phyloP scores from a whole-genome alignment of 1,140 invertebrate genomes.

The Macrotrachela quadricornifera region DNA sequence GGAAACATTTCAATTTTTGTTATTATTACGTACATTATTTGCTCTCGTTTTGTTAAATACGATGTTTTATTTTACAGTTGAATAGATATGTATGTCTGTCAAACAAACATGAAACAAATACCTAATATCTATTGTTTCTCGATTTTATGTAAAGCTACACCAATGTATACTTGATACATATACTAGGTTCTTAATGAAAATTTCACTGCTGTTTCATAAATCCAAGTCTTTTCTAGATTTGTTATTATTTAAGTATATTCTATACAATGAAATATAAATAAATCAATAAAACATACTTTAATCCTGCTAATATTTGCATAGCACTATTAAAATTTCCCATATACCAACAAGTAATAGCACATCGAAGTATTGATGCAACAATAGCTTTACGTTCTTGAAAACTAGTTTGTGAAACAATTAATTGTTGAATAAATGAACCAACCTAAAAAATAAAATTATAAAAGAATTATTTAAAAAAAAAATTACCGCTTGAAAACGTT shows the following conservation, averaged over 20 bases:
- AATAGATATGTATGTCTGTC: too few relatives aligned
- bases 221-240: too few relatives aligned
- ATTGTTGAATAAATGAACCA: slow-evolving; percentile 72
- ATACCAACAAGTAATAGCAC: slow-evolving; percentile 72
- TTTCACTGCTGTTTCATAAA: too few relatives aligned
- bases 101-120: too few relatives aligned
- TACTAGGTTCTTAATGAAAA: too few relatives aligned
- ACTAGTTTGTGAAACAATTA: slow-evolving; percentile 60
- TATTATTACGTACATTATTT: too few relatives aligned
- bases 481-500: slow-evolving; percentile 67
- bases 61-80: too few relatives aligned
- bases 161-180: too few relatives aligned
- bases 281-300: slow-evolving; percentile 47
- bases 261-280: neutral
- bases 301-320: slow-evolving; percentile 74
- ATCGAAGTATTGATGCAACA: slow-evolving; percentile 61
- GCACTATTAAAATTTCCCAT: slow-evolving; percentile 84
- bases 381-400: slow-evolving; percentile 67
- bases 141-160: too few relatives aligned
- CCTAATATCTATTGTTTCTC: too few relatives aligned
- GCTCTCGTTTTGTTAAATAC: too few relatives aligned
- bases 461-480: neutral
- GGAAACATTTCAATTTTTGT: too few relatives aligned
- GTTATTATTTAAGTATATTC: neutral
- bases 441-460: slow-evolving; percentile 39